Evolutionary conservation across 2,888 invertebrate species (phyloP).

Genomic region (Heteromurus nitidus): DNA sequence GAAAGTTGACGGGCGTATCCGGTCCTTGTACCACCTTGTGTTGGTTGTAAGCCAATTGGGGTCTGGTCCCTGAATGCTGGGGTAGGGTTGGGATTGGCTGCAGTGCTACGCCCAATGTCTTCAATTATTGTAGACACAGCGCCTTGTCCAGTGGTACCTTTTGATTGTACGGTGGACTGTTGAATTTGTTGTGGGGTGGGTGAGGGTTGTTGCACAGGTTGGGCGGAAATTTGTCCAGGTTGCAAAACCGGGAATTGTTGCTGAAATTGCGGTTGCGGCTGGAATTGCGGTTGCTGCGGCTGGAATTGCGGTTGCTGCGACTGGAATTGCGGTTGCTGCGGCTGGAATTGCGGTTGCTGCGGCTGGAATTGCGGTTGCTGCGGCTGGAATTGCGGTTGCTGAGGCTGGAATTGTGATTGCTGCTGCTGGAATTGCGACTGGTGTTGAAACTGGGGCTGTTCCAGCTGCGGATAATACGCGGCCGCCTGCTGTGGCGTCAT

Average conservation of each 20-base stretch:
- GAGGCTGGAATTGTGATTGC: conserved; percentile 3
- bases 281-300: conserved; percentile 1
- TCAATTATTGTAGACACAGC: conserved; percentile 23
- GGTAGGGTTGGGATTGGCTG: conserved; percentile 2
- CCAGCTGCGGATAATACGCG: not conserved
- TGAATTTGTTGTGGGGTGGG: conserved; percentile 31
- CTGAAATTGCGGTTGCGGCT: not conserved
- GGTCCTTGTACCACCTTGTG: not conserved
- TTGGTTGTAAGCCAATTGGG: not conserved
- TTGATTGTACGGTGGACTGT: not conserved
- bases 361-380: conserved; percentile 5
- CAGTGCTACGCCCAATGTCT: conserved; percentile 36
- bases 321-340: not conserved
- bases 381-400: conserved; percentile 7
- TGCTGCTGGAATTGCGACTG: conserved; percentile 8
- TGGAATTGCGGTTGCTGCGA: not conserved
- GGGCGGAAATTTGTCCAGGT: conserved; percentile 6
- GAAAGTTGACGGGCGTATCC: conserved; percentile 24
- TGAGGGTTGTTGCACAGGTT: not conserved
- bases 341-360: not conserved
- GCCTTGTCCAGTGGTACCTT: not conserved
- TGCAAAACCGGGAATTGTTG: not conserved
- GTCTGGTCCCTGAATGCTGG: conserved; percentile 30
- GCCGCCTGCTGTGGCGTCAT: conserved; percentile 1
- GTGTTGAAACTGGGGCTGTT: not conserved